Percentiles rank a stretch among this genome's conserved stretches.
phyloP scores from a whole-genome alignment of 2,113 vertebrate genomes.

The Pampusana beccarii region DNA sequence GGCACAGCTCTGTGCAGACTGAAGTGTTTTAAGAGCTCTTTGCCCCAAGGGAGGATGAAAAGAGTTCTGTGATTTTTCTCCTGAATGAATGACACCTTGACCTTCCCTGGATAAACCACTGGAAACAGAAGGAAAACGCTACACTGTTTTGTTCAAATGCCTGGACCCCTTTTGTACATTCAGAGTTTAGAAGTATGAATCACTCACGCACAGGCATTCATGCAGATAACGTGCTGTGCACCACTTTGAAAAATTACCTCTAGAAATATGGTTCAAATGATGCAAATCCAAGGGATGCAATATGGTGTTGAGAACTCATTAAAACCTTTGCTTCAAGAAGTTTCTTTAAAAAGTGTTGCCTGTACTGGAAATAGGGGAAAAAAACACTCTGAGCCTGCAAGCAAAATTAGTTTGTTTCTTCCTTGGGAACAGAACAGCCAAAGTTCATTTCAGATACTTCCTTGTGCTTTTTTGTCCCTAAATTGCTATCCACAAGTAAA shows the following conservation, averaged over 20 bases:
- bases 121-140: background rate
- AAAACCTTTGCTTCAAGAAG: background rate
- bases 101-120: background rate
- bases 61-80: background rate
- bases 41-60: background rate
- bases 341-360: conserved; percentile 17
- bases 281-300: conserved; percentile 42
- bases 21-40: background rate
- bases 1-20: background rate
- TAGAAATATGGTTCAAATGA: conserved; percentile 50
- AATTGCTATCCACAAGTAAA: background rate
- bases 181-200: background rate
- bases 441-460: background rate
- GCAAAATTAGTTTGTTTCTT: conserved; percentile 25
- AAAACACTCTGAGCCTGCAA: background rate
- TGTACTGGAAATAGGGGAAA: background rate
- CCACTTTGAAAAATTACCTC: conserved; percentile 57
- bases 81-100: background rate
- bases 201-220: background rate
- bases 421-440: background rate
- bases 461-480: background rate
- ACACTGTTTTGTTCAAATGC: background rate
- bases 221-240: conserved; percentile 14
- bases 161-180: background rate
- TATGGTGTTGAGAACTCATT: conserved; percentile 43